Conservation (phyloP, 2,888 invertebrate genomes). For the Odontothrips loti region DNA sequence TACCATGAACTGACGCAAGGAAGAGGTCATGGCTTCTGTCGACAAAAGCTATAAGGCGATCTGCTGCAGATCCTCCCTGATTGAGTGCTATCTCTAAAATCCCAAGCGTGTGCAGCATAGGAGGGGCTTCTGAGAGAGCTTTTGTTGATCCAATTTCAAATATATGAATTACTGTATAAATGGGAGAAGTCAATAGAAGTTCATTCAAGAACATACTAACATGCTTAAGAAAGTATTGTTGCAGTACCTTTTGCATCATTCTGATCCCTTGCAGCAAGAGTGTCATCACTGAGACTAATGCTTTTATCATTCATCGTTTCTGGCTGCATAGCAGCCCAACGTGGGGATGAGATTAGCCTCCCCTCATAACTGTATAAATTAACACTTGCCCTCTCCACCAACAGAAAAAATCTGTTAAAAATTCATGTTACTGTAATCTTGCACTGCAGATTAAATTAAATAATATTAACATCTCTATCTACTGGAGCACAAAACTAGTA, state of each 20-base stretch:
- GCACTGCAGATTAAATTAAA: too few relatives aligned
- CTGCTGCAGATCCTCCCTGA: conserved; percentile 72
- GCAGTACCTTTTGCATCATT: conserved; percentile 70
- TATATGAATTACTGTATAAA: conserved; percentile 66
- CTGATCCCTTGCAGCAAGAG: conserved; percentile 80
- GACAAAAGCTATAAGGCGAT: conserved; percentile 79
- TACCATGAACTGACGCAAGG: conserved; percentile 62
- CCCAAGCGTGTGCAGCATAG: conserved; percentile 69
- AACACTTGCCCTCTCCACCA: conserved; percentile 78
- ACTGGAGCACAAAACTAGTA: background rate
- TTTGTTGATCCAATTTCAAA: conserved; percentile 78
- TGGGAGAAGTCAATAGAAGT: conserved; percentile 28
- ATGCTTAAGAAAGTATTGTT: conserved; percentile 8
- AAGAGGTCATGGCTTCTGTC: conserved; percentile 87
- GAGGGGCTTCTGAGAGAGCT: conserved; percentile 56
- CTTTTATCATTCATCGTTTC: conserved; percentile 73
- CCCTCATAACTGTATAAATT: conserved; percentile 93
- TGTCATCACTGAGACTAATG: conserved; percentile 80
- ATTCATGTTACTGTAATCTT: conserved; percentile 29
- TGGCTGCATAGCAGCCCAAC: conserved; percentile 77
- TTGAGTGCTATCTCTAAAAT: conserved; percentile 80
- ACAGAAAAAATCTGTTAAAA: conserved; percentile 72
- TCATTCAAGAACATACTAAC: background rate
- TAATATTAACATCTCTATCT: too few relatives aligned
- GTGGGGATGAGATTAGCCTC: conserved; percentile 74